Evolutionary conservation across 1,140 invertebrate genomes (phyloP).

Genomic region (Hestina assimilis): DNA sequence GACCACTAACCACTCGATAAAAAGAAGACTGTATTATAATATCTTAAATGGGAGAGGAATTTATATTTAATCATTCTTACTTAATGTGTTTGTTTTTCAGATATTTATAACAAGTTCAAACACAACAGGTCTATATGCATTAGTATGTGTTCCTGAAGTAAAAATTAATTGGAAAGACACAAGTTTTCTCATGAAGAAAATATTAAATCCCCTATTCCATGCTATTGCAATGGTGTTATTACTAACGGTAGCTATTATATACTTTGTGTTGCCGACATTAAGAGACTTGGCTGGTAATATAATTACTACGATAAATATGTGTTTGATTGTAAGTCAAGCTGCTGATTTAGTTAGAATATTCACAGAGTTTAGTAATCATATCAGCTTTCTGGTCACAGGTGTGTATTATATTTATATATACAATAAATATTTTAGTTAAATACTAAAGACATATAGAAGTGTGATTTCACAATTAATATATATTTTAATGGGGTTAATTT

Average conservation of each 20-base stretch:
- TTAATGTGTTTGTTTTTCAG: conserved; percentile 52
- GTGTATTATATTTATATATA: conserved; percentile 25
- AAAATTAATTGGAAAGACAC: conserved; percentile 83
- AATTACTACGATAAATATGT: conserved; percentile 87
- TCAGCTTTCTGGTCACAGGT: conserved; percentile 88
- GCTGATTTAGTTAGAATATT: conserved; percentile 88
- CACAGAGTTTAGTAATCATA: conserved; percentile 87
- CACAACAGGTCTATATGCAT: conserved; percentile 81
- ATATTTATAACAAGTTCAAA: conserved; percentile 63
- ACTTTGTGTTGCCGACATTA: conserved; percentile 90
- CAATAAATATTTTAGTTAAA: neutral
- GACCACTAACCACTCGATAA: too few species aligned
- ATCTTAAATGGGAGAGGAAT: too few species aligned
- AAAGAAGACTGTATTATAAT: too few species aligned
- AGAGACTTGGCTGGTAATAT: conserved; percentile 91
- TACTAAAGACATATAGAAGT: too few species aligned
- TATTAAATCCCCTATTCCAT: conserved; percentile 87
- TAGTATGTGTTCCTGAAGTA: conserved; percentile 86
- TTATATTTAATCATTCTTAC: too few species aligned
- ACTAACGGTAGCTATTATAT: conserved; percentile 87
- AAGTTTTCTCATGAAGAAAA: conserved; percentile 85
- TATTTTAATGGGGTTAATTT: too few species aligned
- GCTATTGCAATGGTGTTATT: conserved; percentile 84
- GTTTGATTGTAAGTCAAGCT: conserved; percentile 86
- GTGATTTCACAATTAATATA: too few species aligned